Evolutionary conservation across 64 coral and sea anemone genomes (phyloP).

Genomic region (Dendronephthya gigantea): DNA sequence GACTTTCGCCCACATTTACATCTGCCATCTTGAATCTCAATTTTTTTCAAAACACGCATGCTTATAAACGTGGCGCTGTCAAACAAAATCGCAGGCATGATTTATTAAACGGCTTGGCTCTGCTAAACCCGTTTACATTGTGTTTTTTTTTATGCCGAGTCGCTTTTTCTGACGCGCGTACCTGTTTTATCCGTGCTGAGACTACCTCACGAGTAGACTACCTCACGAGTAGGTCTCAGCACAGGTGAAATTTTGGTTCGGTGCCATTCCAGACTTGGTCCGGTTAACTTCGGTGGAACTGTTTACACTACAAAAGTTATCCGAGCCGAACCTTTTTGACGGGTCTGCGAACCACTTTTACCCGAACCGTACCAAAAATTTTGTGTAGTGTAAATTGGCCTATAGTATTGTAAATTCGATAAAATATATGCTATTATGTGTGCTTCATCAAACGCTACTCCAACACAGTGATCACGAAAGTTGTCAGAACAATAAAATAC

Average conservation of each 20-base stretch:
- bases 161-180: background rate
- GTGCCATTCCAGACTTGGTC: constrained; percentile 6
- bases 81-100: background rate
- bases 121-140: constrained; percentile 4
- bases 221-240: background rate
- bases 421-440: too few species aligned
- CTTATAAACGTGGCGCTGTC: background rate
- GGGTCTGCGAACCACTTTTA: background rate
- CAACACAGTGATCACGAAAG: constrained; percentile 9
- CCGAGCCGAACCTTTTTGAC: background rate
- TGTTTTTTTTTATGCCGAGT: background rate
- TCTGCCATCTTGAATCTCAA: background rate
- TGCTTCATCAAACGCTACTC: background rate
- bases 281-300: background rate
- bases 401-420: too few species aligned
- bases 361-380: background rate
- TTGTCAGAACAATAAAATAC: background rate
- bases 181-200: background rate
- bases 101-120: background rate
- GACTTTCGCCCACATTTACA: background rate
- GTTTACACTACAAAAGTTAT: constrained; percentile 20
- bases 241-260: constrained; percentile 16
- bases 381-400: background rate
- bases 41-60: background rate
- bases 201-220: too few species aligned